Evolutionary conservation across 2,113 vertebrate species (phyloP).

Genomic region (Chaenocephalus aceratus): DNA sequence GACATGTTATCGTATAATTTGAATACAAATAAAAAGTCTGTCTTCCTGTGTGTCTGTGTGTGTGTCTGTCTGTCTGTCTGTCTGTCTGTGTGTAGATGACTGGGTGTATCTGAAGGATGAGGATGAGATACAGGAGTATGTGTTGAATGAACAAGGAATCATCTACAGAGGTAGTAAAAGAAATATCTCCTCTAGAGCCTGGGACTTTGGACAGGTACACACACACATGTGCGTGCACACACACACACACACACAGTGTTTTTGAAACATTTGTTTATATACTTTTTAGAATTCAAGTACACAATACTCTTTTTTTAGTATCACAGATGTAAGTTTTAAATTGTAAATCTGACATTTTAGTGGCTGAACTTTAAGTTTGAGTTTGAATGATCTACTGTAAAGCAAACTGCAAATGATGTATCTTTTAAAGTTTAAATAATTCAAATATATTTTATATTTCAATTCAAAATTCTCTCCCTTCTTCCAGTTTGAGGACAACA

Average conservation of each 20-base stretch:
- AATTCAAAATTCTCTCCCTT: neutral
- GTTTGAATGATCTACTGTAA: too few relatives aligned
- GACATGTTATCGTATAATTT: neutral
- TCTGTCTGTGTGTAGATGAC: constrained; percentile 81
- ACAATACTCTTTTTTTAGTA: too few relatives aligned
- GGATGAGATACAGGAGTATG: constrained; percentile 84
- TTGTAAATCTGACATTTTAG: too few relatives aligned
- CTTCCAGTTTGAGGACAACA: constrained; percentile 89
- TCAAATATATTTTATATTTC: too few relatives aligned
- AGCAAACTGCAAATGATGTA: too few relatives aligned
- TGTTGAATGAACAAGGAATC: constrained; percentile 87
- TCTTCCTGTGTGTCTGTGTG: too few relatives aligned
- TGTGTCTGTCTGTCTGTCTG: neutral
- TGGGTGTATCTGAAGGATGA: constrained; percentile 84
- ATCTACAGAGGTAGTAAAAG: constrained; percentile 84
- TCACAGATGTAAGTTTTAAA: too few relatives aligned
- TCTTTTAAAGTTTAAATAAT: too few relatives aligned
- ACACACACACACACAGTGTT: neutral
- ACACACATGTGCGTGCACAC: neutral
- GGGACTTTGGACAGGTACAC: constrained; percentile 79
- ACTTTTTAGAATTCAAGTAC: too few relatives aligned
- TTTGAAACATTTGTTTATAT: too few relatives aligned
- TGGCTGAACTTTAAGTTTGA: too few relatives aligned
- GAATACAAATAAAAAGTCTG: neutral
- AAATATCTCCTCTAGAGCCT: constrained; percentile 74